Base-by-base conservation (phyloP, 1,140 invertebrate species). In the Oncopeltus fasciatus region DNA sequence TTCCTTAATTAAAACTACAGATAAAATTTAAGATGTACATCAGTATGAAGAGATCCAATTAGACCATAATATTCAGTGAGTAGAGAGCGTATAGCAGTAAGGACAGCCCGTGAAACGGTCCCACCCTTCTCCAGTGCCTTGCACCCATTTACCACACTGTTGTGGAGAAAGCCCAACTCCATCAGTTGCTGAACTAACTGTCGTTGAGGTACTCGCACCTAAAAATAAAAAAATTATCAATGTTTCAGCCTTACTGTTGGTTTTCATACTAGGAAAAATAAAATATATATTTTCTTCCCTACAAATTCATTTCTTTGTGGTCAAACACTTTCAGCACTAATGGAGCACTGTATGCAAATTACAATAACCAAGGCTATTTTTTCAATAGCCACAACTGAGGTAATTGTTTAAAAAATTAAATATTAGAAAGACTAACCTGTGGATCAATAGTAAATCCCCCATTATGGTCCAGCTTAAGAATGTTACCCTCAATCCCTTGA, bases 141-240 rank as follows among this genome's bases (percentile, higher is more conserved):
- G 56, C 85, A 84, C 70, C 83, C 86, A 64, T 80, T 77, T 49
- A 79, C 78, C 21, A 95, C 79, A 65, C 86, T 78, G 71, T 87
- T 88, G 70, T 93, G 88, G 59, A 95, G 78, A 77, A 87, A 90
- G 2, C 93, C 92, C 43, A 95, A 78, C 71, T 94, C 90, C 2
- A 87, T 82, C 9, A 95, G 74, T 53, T 88, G 79, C 43, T 47
- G 29, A n/a, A 67, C 67, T 18, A 67, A n/a, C 11, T 31, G n/a
- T 3, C 29, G 20, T 28, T 67, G 64, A 2, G 44, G 28, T 8
- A 67, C 56, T 44, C 53, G 29, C 5, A 65, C 65, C 67, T 66
- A 53, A 1, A 65, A 38, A 38, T 8, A 38, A 5, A 38, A 38
- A 38, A 38, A 14, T 14, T 38, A 38, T 38, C 5, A 38, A 38